Evolutionary conservation across 2,797 vertebrate species (phyloP).

Genomic region (Pangasius krempfi): DNA sequence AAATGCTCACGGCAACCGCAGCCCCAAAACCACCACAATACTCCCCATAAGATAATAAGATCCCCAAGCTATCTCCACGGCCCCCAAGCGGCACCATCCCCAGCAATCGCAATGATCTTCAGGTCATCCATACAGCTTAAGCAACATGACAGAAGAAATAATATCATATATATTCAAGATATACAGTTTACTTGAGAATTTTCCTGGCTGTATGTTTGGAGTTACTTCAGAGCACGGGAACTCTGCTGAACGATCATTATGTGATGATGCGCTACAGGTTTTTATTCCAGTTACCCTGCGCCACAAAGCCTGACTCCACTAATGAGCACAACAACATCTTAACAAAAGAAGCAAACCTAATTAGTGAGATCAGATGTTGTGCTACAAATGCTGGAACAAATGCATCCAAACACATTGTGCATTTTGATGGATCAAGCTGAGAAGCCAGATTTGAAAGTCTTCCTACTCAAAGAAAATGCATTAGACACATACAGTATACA

Average conservation of each 20-base stretch:
- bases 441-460: neutral
- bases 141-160: neutral
- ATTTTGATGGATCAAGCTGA: slow-evolving; percentile 18
- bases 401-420: neutral
- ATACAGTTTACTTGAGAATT: neutral
- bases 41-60: no score
- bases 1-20: no score
- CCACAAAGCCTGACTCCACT: slow-evolving; percentile 34
- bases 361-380: slow-evolving; percentile 38
- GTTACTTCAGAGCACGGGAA: neutral
- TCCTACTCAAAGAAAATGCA: slow-evolving; percentile 1
- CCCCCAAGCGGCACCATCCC: no score
- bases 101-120: no score
- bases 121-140: neutral
- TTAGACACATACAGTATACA: neutral
- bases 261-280: slow-evolving; percentile 13
- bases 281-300: slow-evolving; percentile 11
- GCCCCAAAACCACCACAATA: no score
- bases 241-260: neutral
- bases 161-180: neutral
- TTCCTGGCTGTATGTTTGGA: neutral
- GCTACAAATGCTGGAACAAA: slow-evolving; percentile 27
- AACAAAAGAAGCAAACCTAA: slow-evolving; percentile 27
- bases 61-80: no score
- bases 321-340: slow-evolving; percentile 20